Base-by-base conservation (phyloP, 2,888 invertebrate species). In the Carcina quercana region DNA sequence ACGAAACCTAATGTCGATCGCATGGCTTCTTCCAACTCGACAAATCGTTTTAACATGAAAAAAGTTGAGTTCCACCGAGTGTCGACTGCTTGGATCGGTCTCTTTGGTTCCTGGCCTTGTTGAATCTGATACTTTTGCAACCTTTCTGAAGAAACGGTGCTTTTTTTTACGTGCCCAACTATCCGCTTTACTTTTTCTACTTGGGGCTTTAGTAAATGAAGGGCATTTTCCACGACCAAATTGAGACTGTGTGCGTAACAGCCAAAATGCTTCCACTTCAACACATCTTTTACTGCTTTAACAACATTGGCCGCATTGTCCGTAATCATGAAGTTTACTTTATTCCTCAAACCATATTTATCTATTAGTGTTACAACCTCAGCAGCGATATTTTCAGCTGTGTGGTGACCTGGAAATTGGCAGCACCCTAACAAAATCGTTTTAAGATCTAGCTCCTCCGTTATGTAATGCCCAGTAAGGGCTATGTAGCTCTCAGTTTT, bases 31-130 rank as follows among this genome's bases (percentile, higher is more conserved):
- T 53, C 32, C 1, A 50, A 29, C 13, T 50, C 42, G 1, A 45
- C 40, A 38, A 52, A 44, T 25, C 51, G 19, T 27, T 35, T 32
- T 2, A 55, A 3, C 54, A 57, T 55, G 5, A 30, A 37, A 32
- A 35, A 45, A 0, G 39, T 46, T 0, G 49, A 57, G 22, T 54
- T 50, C 51, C 53, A 59, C 11, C 54, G 20, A 0, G 52, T 54
- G 1, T 43, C 42, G 3, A 58, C 48, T 12, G 40, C 38, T 45
- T 55, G 50, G 2, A 8, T 40, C 2, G 57, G 30, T 3, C 44
- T 38, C 29, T 47, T 46, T 5, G 45, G 40, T 30, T 37, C 26
- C 13, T 29, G 29, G 22, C 29, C 24, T 35, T 47, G 43, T 37
- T 51, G 39, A 2, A 42, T 11, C 35, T 52, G 43, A 13, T 43